These are phyloP conservation scores for Antrozous pallidus DNA, from an alignment of 2,797 vertebrate genomes.

Conservation along the genomic window DNA sequence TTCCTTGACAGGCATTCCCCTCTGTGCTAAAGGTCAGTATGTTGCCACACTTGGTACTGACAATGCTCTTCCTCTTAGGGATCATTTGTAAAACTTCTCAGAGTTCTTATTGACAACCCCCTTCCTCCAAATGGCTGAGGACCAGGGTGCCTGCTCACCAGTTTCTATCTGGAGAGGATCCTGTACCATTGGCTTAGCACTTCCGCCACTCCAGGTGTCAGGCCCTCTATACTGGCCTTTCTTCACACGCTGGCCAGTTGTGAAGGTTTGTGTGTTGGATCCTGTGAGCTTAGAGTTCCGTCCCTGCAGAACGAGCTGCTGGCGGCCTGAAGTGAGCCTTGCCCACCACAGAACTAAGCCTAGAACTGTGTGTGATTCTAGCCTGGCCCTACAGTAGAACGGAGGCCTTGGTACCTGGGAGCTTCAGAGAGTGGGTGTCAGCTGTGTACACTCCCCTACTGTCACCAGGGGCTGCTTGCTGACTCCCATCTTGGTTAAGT, in stretches of 20 bases:
- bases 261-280: fast-evolving
- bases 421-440: neutral
- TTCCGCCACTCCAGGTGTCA: fast-evolving
- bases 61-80: neutral
- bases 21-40: neutral
- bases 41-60: neutral
- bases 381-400: neutral
- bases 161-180: neutral
- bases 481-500: neutral
- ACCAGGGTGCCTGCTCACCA: neutral
- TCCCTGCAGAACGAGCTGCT: neutral
- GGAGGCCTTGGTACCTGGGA: neutral
- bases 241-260: neutral
- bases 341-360: neutral
- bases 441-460: neutral
- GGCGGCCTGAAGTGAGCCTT: neutral
- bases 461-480: neutral
- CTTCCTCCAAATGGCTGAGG: neutral
- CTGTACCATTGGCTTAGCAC: neutral
- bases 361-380: neutral
- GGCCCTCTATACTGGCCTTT: neutral
- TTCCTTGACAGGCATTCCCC: neutral
- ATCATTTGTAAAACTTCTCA: neutral
- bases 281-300: neutral
- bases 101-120: neutral